Evolutionary conservation across 2,797 vertebrate genomes (phyloP).

Genomic region (Acanthurus lineatus): DNA sequence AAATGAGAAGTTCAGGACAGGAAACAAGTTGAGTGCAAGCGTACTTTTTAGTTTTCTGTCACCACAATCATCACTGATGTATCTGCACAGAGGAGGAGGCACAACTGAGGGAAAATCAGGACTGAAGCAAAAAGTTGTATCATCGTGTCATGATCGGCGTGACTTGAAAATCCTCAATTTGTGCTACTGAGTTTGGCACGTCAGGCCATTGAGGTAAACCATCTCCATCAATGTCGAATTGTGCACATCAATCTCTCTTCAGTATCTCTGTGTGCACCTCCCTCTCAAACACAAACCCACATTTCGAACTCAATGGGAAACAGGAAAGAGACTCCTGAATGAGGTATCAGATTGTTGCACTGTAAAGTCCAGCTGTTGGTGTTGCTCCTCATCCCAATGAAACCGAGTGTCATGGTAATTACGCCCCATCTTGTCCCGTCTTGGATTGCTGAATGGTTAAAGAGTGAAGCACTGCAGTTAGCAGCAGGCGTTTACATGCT

Average conservation of each 20-base stretch:
- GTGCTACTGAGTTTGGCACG: not conserved
- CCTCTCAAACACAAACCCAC: constrained; percentile 14
- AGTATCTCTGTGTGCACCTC: constrained; percentile 5
- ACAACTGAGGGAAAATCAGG: not conserved
- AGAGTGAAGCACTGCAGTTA: constrained; percentile 68
- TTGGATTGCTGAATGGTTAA: constrained; percentile 74
- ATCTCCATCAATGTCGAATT: not conserved
- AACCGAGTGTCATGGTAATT: constrained; percentile 75
- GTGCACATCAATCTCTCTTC: constrained; percentile 6
- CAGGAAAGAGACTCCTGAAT: constrained; percentile 70
- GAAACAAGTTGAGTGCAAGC: not conserved
- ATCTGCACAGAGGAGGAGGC: not conserved
- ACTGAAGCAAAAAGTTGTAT: not conserved
- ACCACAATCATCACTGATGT: not conserved
- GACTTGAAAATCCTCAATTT: not conserved
- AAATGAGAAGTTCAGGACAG: not conserved
- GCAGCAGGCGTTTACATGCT: constrained; percentile 82
- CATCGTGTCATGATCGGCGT: not conserved
- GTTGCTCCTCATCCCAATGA: constrained; percentile 53
- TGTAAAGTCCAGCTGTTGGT: constrained; percentile 80
- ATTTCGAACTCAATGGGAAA: constrained; percentile 46
- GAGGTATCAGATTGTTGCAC: constrained; percentile 60
- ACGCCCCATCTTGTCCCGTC: constrained; percentile 69
- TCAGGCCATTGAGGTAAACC: not conserved
- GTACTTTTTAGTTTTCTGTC: not conserved